Percentiles rank a stretch among this genome's conserved stretches.
phyloP scores from a whole-genome alignment of 2,888 invertebrate genomes.

The Scaeva pyrastri region DNA sequence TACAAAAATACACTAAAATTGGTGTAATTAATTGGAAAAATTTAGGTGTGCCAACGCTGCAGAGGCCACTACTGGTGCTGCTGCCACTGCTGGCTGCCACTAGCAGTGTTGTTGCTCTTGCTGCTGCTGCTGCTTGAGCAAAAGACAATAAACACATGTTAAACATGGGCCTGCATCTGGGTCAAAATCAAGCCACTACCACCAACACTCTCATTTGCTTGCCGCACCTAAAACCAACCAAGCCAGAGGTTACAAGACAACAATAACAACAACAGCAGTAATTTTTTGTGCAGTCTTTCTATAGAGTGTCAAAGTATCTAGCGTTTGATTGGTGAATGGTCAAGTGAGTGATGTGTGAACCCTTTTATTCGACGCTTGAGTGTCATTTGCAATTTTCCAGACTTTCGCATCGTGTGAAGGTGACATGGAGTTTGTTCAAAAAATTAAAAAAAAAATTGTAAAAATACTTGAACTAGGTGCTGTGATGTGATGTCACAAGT shows the following conservation, averaged over 20 bases:
- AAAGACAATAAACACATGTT: constrained; percentile 72
- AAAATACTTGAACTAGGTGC: too few relatives aligned
- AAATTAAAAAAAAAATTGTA: not conserved
- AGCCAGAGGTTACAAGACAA: constrained; percentile 25
- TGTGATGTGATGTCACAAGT: constrained; percentile 30
- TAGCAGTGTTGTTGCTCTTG: too few relatives aligned
- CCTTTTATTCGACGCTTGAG: constrained; percentile 38
- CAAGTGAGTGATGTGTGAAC: constrained; percentile 58
- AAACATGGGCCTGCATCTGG: constrained; percentile 60
- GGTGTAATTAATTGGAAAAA: constrained; percentile 75
- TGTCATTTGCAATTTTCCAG: constrained; percentile 69
- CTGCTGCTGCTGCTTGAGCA: constrained; percentile 14
- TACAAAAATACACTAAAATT: constrained; percentile 46
- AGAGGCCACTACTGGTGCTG: constrained; percentile 46
- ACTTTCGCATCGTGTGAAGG: constrained; percentile 36
- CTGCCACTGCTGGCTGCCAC: too few relatives aligned
- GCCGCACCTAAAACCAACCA: constrained; percentile 6
- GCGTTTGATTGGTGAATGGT: constrained; percentile 36
- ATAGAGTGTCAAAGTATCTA: not conserved
- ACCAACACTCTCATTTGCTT: not conserved
- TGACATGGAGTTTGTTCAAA: constrained; percentile 1
- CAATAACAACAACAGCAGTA: not conserved
- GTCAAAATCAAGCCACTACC: constrained; percentile 65
- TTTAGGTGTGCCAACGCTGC: constrained; percentile 65
- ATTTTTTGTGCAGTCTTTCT: not conserved